phyloP scores from a whole-genome alignment of 2,888 invertebrate genomes.

The Dyspetes luteomarginatus region DNA sequence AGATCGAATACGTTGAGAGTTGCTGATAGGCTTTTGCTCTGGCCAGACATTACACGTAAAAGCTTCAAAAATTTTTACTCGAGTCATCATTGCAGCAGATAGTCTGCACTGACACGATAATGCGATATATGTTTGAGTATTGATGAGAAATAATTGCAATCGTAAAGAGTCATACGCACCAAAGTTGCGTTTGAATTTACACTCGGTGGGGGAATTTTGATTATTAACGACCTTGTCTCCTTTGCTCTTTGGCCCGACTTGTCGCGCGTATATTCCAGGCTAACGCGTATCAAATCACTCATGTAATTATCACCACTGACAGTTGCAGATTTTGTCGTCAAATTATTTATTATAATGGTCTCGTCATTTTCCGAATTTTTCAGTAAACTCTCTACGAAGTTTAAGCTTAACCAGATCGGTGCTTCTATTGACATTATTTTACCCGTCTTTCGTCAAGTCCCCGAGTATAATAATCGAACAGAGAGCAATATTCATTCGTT shows the following conservation, averaged over 20 bases:
- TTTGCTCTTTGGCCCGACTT: slow-evolving; percentile 61
- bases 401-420: background rate
- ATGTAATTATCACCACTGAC: slow-evolving; percentile 79
- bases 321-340: slow-evolving; percentile 75
- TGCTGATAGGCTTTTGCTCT: background rate
- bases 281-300: slow-evolving; percentile 77
- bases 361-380: slow-evolving; percentile 71
- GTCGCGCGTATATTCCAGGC: slow-evolving; percentile 67
- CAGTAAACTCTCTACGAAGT: slow-evolving; percentile 58
- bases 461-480: no score
- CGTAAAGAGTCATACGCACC: background rate
- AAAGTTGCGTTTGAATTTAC: background rate
- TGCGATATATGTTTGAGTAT: no score
- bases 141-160: background rate
- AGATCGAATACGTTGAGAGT: no score
- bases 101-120: no score
- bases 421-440: background rate
- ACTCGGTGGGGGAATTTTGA: background rate
- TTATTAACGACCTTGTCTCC: slow-evolving; percentile 65
- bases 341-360: slow-evolving; percentile 73
- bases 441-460: no score
- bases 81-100: no score
- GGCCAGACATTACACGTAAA: no score
- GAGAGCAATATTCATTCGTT: no score
- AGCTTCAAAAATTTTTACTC: no score